phyloP scores from a whole-genome alignment of 92 coral and sea anemone genomes.

The Hydrozoanthus gracilis region DNA sequence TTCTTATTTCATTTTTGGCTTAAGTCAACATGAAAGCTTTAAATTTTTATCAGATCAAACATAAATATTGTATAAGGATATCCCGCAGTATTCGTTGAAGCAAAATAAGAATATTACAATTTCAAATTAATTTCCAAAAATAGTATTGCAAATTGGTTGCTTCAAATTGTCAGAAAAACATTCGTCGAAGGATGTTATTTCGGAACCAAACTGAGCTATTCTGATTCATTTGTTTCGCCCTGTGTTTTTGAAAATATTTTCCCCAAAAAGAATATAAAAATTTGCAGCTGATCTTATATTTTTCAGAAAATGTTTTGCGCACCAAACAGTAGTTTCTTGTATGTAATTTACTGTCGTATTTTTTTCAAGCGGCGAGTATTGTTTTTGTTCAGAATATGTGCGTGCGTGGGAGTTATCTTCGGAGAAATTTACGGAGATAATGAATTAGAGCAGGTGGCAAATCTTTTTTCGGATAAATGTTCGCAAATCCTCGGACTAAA shows the following conservation, averaged over 20 bases:
- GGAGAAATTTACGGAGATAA: conserved; percentile 28
- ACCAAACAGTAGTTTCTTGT: background rate
- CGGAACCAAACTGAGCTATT: conserved; percentile 35
- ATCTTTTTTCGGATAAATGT: conserved; percentile 38
- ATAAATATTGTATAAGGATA: conserved; percentile 30
- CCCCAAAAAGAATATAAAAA: background rate
- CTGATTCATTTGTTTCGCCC: conserved; percentile 14
- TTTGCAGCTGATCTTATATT: background rate
- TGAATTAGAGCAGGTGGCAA: conserved; percentile 39
- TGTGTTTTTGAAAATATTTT: background rate
- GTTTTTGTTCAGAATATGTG: conserved; percentile 2
- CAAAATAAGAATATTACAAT: conserved; percentile 39
- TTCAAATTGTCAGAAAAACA: conserved; percentile 37
- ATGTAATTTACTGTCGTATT: background rate
- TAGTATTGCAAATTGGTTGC: conserved; percentile 37
- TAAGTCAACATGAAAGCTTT: conserved; percentile 18
- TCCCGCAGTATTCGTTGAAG: conserved; percentile 11
- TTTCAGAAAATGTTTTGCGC: background rate
- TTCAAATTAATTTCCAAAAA: conserved; percentile 37
- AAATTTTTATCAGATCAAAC: conserved; percentile 1
- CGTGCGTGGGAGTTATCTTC: conserved; percentile 38
- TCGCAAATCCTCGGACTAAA: conserved; percentile 43
- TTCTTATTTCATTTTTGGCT: conserved; percentile 15
- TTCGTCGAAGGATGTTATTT: conserved; percentile 25
- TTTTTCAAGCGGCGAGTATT: background rate